phyloP scores from a whole-genome alignment of 2,797 vertebrate species.

The Hoplostethus mediterraneus region DNA sequence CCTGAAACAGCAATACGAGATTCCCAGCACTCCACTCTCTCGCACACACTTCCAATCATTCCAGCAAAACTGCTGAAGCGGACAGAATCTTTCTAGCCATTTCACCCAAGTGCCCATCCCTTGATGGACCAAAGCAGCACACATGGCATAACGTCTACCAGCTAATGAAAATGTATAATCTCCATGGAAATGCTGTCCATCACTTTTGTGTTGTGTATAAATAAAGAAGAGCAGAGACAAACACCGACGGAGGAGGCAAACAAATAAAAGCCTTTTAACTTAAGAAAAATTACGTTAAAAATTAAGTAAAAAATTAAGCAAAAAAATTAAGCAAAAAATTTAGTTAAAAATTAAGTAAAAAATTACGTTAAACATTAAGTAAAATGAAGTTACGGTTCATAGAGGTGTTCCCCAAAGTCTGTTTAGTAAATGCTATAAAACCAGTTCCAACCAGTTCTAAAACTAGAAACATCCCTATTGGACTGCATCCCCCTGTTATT shows the following conservation, averaged over 20 bases:
- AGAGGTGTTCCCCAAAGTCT: conserved; percentile 2
- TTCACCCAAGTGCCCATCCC: conserved; percentile 68
- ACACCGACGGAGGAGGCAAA: conserved; percentile 15
- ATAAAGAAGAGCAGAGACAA: conserved; percentile 13
- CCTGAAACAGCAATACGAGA: conserved; percentile 75
- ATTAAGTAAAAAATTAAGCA: conserved; percentile 9
- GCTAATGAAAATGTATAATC: conserved; percentile 73
- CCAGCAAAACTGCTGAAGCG: conserved; percentile 78
- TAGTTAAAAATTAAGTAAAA: too few relatives aligned
- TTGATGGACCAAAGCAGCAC: conserved; percentile 53
- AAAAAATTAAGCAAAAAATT: background rate
- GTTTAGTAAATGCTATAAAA: background rate
- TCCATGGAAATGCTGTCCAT: conserved; percentile 66
- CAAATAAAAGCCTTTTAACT: conserved; percentile 24
- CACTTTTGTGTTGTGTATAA: conserved; percentile 23
- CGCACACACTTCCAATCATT: conserved; percentile 72
- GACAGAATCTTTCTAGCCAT: conserved; percentile 74
- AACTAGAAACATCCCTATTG: background rate
- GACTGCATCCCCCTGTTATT: conserved; percentile 2
- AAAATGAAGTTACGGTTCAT: conserved; percentile 20
- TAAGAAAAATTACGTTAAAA: too few relatives aligned
- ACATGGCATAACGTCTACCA: conserved; percentile 65
- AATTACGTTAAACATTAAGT: background rate
- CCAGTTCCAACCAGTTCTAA: conserved; percentile 15
- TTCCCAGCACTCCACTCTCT: conserved; percentile 57